Base-by-base conservation (phyloP, 2,888 invertebrate species). In the Chymomyza caudatula region DNA sequence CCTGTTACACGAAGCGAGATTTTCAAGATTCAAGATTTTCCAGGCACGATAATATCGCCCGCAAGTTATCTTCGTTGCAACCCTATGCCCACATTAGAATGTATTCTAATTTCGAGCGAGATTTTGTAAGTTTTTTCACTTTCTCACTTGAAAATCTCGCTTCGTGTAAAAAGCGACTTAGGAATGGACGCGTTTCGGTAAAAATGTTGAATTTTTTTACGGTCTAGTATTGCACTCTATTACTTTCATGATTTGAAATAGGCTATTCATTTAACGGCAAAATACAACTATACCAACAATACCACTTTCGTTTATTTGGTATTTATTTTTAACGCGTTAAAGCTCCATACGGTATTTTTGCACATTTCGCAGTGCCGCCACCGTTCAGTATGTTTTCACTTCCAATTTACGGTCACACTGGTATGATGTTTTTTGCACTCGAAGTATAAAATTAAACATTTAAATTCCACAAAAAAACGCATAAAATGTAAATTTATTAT, bases 401-500 rank as follows among this genome's bases (percentile, higher is more conserved):
- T 15, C 0, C 19, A 47, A 3, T 5, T 17, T 8, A 19, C 47
- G 15, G 47, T 47, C 15, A 19, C 19, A 47, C 15, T 47, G 17
- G 1, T 15, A 5, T 6, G 15, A 17, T 17, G 19, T 47, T 19
- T 15, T 47, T 47, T 47, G 47, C 47, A 47, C 15, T 47, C 47
- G 17, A 47, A 47, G 47, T 19, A 47, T 4, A 47, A 47, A 47
- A 47, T 15, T 47, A 15, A 17, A 19, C 47, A 19, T 47, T 47
- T 47, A 17, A 22, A 51, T 51, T 51, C 6, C 0, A 20, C 5
- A 5, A 51, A 51, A 22, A 51, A 20, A 4, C 51, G 22, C 51
- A 77, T 75, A 77, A 76, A 75, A 75, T 75, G 75, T 75, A 75
- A 75, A 63, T 71, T 74, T 17, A 17, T 71, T 55, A 37, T 20